phyloP scores from a whole-genome alignment of 2,113 vertebrate genomes.

The Sturnira hondurensis region DNA sequence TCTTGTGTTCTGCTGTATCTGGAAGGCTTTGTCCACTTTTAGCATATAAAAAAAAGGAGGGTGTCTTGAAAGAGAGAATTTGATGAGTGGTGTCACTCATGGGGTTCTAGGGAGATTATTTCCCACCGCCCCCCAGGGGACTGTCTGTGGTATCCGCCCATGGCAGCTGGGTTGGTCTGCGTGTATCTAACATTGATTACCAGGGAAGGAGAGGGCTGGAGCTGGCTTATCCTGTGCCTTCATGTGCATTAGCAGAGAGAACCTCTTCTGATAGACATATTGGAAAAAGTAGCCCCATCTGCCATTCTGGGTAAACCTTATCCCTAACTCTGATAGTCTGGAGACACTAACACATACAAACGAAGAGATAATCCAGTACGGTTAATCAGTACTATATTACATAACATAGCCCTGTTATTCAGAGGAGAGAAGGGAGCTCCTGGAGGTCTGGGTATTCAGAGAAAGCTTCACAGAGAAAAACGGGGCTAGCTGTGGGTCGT shows the following conservation, averaged over 20 bases:
- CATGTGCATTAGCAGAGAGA: not conserved
- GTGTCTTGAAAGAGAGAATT: not conserved
- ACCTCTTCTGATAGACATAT: not conserved
- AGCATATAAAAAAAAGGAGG: not conserved
- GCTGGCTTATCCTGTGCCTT: not conserved
- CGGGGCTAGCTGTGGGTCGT: not conserved
- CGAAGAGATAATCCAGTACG: not conserved
- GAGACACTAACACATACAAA: not conserved
- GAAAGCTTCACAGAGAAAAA: not conserved
- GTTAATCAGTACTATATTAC: not conserved
- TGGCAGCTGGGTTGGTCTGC: not conserved
- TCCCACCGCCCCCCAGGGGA: slow-evolving; percentile 16
- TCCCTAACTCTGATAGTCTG: not conserved
- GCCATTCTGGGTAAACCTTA: not conserved
- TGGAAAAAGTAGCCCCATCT: not conserved
- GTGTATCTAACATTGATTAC: not conserved
- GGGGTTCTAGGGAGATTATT: not conserved
- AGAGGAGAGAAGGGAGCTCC: not conserved
- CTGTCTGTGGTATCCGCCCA: not conserved
- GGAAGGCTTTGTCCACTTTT: not conserved
- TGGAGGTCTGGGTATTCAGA: not conserved
- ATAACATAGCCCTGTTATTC: not conserved
- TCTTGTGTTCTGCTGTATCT: slow-evolving; percentile 24
- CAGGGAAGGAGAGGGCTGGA: not conserved
- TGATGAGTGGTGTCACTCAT: slow-evolving; percentile 22